Base-by-base conservation (phyloP, 2,888 invertebrate genomes). In the Cheilosia urbana region DNA sequence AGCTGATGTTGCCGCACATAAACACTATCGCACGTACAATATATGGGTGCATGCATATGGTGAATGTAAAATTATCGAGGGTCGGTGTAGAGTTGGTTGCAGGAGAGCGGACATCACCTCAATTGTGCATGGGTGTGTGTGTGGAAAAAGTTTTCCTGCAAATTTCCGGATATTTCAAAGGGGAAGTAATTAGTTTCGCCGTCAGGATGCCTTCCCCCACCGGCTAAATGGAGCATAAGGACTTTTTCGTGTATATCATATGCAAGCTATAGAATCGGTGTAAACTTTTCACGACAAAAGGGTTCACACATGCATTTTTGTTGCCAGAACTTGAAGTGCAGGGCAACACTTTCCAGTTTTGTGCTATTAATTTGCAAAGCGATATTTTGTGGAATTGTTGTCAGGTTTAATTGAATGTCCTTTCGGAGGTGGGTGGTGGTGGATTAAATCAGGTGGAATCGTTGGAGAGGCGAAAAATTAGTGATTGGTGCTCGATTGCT, bases 141-240 rank as follows among this genome's bases (percentile, higher is more conserved):
- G 40, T n/a, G 13, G 66, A 65, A 51, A 85, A 85, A 80, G 75
- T 85, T 85, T 80, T 81, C 75, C 76, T 62, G 58, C 75, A 75
- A 80, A 80, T 85, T 80, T 80, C 80, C 84, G 80, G 80, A 66
- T 65, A 60, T 69, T 75, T 81, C 40, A 75, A 65, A 49, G 72
- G 60, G 80, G 75, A 85, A 80, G 84, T 85, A 85, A 85, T 85
- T 85, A 85, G 80, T 85, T 85, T 76, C 55, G 80, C 80, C 75
- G 75, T 81, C 76, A 80, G 84, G 80, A 80, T 76, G 71, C 40
- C 69, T 75, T 84, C 80, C 84, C 69, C 84, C 27, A 27, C 71
- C 75, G 75, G 80, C 81, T 81, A 85, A 85, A 75, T 76, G 84
- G 75, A 55, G 71, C 80, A 85, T 80, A 80, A 80, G 80, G 71